Base-by-base conservation (phyloP, 2,888 invertebrate species). In the Teleiodes luculella region DNA sequence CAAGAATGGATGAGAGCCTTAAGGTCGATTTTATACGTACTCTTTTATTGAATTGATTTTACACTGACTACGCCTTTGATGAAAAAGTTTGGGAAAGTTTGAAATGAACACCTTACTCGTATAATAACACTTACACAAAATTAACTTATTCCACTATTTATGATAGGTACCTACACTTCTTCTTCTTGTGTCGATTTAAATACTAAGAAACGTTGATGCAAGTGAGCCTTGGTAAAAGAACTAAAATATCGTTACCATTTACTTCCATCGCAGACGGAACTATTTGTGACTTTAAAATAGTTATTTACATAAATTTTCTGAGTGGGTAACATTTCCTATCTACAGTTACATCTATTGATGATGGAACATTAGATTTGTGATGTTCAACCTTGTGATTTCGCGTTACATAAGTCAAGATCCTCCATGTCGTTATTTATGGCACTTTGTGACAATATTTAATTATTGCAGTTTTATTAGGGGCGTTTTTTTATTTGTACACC, bases 261-360 rank as follows among this genome's bases (percentile, higher is more conserved):
- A 57, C 50, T 59, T 67, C 75, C 76, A 77, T 78, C 78, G 74
- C 75, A 75, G 75, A 74, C 74, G 76, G 72, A 72, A 61, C 53
- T 57, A 47, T 68, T 66, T 71, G 76, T 78, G 78, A 78, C 67
- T 72, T 64, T 54, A 64, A 66, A 66, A 68, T 69, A 70, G 76
- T 51, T 61, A 59, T 54, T 56, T 57, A 57, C 56, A 57, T 57
- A 66, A 60, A 67, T 58, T 52, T 64, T 67, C 60, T 57, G 60
- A 63, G 60, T 64, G 20, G 8, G n/a, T 39, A 64, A 63, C 68
- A 67, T 63, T 43, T 24, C 13, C 71, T 78, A 80, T 71, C 76
- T 81, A 80, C 70, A 77, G 56, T 76, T 73, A 59, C 36, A 69
- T 76, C 73, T 76, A 78, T 72, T 79, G 77, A 76, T 79, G 75